phyloP scores from a whole-genome alignment of 2,888 invertebrate genomes.

The Lamellibrachia satsuma region DNA sequence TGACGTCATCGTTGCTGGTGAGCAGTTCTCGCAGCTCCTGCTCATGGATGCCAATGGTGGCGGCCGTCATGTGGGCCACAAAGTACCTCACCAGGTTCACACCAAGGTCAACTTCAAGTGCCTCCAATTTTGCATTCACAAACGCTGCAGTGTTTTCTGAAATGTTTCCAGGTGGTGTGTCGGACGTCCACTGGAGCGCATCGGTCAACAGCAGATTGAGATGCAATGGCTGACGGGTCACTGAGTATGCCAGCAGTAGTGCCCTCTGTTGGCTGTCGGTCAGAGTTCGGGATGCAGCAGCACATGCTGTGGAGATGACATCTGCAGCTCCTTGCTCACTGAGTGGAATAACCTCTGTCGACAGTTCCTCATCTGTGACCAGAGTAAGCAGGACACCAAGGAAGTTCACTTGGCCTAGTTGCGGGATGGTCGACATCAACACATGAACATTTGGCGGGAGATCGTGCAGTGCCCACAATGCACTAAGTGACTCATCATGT shows the following conservation, averaged over 20 bases:
- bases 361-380: constrained; percentile 27
- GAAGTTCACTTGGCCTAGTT: constrained; percentile 32
- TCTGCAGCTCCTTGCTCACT: constrained; percentile 20
- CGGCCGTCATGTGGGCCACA: constrained; percentile 30
- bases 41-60: constrained; percentile 35
- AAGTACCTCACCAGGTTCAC: constrained; percentile 26
- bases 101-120: constrained; percentile 34
- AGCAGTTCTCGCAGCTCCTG: constrained; percentile 37
- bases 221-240: constrained; percentile 29
- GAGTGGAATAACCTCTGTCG: constrained; percentile 24
- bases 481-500: constrained; percentile 35
- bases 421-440: constrained; percentile 36
- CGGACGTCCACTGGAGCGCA: constrained; percentile 28
- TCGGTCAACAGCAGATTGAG: constrained; percentile 24
- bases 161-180: neutral
- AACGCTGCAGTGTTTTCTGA: neutral
- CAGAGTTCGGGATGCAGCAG: constrained; percentile 24
- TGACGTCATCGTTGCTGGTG: constrained; percentile 32
- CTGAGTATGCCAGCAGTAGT: constrained; percentile 22
- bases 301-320: constrained; percentile 25
- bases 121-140: constrained; percentile 21
- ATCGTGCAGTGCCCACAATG: constrained; percentile 38
- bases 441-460: constrained; percentile 39
- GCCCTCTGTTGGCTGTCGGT: constrained; percentile 29
- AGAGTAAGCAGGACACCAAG: constrained; percentile 29